Evolutionary conservation across 2,113 vertebrate genomes (phyloP).

Genomic region (Serilophus lunatus): DNA sequence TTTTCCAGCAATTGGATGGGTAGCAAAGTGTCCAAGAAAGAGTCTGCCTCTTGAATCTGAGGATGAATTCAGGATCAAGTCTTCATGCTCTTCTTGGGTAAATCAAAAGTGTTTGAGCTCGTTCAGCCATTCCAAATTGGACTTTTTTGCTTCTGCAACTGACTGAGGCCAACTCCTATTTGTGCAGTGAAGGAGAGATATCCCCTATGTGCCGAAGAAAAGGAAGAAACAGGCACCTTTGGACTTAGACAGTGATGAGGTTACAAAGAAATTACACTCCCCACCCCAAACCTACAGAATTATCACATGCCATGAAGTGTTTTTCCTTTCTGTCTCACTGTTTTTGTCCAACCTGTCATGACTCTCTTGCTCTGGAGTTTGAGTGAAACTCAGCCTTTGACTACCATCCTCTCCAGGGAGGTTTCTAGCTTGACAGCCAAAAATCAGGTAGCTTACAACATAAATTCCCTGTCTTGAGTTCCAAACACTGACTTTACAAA

Average conservation of each 20-base stretch:
- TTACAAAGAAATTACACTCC: background rate
- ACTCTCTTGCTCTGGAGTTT: background rate
- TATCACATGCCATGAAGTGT: background rate
- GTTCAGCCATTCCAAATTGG: background rate
- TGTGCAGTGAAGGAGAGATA: background rate
- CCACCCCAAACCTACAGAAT: background rate
- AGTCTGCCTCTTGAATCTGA: background rate
- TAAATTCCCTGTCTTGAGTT: background rate
- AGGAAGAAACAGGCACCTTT: background rate
- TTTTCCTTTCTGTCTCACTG: background rate
- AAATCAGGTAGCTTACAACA: background rate
- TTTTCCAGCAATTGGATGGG: background rate
- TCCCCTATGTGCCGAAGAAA: background rate
- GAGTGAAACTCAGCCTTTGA: background rate
- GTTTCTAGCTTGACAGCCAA: background rate
- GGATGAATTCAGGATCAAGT: background rate
- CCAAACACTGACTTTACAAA: background rate
- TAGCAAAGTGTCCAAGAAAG: background rate
- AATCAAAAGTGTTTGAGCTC: background rate
- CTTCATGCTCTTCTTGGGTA: background rate
- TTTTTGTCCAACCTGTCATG: background rate
- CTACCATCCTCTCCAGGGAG: background rate
- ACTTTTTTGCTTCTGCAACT: background rate
- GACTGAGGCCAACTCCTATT: background rate
- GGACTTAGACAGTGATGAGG: background rate